Percentiles rank a stretch among this genome's conserved stretches.
Conservation (phyloP, 2,797 vertebrate genomes). For the Acomys russatus region DNA sequence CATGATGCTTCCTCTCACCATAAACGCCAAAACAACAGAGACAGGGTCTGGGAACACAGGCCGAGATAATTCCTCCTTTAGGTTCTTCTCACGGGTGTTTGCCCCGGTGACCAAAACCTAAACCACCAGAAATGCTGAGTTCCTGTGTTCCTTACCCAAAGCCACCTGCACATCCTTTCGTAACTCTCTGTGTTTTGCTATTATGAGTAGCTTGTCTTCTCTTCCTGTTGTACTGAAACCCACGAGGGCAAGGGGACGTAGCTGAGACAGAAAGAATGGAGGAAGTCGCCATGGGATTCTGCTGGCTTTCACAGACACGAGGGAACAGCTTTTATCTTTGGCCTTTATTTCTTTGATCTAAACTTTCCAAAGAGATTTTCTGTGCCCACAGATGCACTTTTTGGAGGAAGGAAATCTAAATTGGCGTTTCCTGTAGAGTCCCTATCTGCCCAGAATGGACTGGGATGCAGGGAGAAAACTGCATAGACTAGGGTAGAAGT, state of each 20-base stretch:
- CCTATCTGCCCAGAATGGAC: background rate
- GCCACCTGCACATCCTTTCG: background rate
- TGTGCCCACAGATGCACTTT: background rate
- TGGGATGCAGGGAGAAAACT: background rate
- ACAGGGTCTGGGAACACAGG: background rate
- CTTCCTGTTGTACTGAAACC: background rate
- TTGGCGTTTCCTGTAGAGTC: background rate
- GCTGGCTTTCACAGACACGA: background rate
- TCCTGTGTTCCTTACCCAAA: background rate
- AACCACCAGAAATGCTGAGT: background rate
- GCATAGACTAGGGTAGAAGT: too few relatives aligned
- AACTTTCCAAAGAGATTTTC: slow-evolving; percentile 54
- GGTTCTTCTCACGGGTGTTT: background rate
- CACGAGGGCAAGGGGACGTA: background rate
- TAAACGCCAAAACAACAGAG: background rate
- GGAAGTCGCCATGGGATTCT: background rate
- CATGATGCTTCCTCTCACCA: too few relatives aligned
- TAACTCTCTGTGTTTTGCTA: background rate
- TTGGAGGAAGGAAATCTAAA: slow-evolving; percentile 60
- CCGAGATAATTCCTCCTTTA: background rate
- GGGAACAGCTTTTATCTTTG: slow-evolving; percentile 16
- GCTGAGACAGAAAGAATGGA: background rate
- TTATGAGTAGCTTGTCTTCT: background rate
- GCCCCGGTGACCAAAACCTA: background rate
- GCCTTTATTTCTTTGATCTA: slow-evolving; percentile 65